These are phyloP conservation scores for Andricus grossulariae DNA, from an alignment of 1,140 invertebrate genomes.

Conservation along the genomic window DNA sequence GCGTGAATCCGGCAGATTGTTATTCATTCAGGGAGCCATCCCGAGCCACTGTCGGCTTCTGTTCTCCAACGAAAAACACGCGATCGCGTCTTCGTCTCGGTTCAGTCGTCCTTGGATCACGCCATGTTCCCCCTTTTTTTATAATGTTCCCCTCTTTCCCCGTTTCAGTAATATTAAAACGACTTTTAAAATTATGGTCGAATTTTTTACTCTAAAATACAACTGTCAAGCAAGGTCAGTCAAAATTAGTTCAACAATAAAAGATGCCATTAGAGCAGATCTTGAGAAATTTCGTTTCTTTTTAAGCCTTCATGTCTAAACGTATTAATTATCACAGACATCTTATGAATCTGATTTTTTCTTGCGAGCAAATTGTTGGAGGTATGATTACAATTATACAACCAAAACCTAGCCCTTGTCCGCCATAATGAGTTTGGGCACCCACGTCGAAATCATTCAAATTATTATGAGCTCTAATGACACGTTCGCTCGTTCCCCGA, in stretches of 20 bases:
- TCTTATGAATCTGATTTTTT: neutral
- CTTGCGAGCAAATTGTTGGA: neutral
- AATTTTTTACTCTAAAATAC: too few species aligned
- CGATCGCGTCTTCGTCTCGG: constrained; percentile 49
- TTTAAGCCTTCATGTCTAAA: neutral
- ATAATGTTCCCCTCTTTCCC: constrained; percentile 23
- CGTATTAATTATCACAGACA: neutral
- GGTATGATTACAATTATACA: constrained; percentile 1
- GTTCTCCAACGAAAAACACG: constrained; percentile 62
- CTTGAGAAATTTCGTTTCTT: neutral
- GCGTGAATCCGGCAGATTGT: constrained; percentile 62
- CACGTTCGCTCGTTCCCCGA: constrained; percentile 20
- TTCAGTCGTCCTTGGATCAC: constrained; percentile 58
- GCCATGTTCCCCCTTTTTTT: constrained; percentile 43
- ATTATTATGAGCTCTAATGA: constrained; percentile 30
- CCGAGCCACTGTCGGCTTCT: constrained; percentile 69
- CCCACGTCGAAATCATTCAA: constrained; percentile 13
- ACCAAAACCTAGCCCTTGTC: neutral
- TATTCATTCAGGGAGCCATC: constrained; percentile 66
- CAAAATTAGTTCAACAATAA: too few species aligned
- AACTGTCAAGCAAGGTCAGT: too few species aligned
- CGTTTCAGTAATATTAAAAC: neutral
- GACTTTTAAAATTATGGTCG: neutral
- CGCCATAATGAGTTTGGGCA: constrained; percentile 24
- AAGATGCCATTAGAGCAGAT: too few species aligned